Base-by-base conservation (phyloP, 2,113 vertebrate genomes). In the Rhinoptilus africanus region DNA sequence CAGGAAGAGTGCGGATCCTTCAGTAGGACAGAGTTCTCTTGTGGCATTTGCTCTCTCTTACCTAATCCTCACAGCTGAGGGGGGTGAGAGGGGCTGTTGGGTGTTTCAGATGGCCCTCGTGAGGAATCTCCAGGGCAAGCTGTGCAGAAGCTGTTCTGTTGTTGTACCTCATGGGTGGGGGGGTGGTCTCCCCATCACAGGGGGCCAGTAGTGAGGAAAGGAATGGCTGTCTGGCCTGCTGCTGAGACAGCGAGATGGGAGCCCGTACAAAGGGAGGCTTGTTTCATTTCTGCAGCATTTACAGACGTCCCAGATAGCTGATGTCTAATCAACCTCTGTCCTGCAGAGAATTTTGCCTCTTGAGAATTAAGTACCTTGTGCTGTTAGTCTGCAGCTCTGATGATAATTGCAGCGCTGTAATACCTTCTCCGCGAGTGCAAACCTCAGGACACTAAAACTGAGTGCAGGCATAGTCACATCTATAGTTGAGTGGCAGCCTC, bases 391-490 rank as follows among this genome's bases (percentile, higher is more conserved):
- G 85, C 59, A 43, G 88, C 56, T 84, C 85, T 91, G 92, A 89
- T 93, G 94, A 48, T 92, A 45, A 95, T 89, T 89, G 80, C 91
- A 85, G 63, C 62, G 57, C 79, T 89, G 35, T 47, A 43, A 64
- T 45, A 67, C 15, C 47, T 72, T 67, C 91, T 84, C 94, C 92
- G 89, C 60, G 57, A 60, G 76, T 28, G 48, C 73, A 67, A 18
- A 64, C 89, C 69, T 54, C 6, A 1, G 74, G 84, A 77, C 26
- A 3, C 72, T 32, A 23, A 72, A 57, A 51, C 32, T 9, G 27
- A 93, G 84, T 32, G 35, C 56, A 39, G 76, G 43, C 63, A 32
- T 10, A 76, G 50, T 27, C 28, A 14, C 2, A 11, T 28, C 87
- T 24, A 2, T 9, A 23, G 72, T 9, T 66, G 82, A 94, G 88